Evolutionary conservation across 2,888 invertebrate species (phyloP).

Genomic region (Tuberolachnus salignus): DNA sequence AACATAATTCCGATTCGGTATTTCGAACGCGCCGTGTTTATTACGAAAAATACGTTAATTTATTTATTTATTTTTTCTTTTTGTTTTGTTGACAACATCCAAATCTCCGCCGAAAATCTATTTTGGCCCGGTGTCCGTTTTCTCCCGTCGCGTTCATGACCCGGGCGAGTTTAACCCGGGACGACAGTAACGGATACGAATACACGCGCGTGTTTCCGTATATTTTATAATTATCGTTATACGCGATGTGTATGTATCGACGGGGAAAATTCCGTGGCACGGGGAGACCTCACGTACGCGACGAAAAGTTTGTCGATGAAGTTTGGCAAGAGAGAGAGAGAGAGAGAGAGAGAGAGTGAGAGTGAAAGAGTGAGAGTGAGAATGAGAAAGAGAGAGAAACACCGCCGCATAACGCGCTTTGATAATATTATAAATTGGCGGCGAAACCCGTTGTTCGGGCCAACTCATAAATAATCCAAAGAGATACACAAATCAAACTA

Average conservation of each 20-base stretch:
- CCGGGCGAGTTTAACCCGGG: background rate
- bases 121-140: too few species aligned
- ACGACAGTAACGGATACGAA: background rate
- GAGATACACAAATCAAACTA: slow-evolving; percentile 54
- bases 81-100: too few species aligned
- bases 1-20: too few species aligned
- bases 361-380: slow-evolving; percentile 16
- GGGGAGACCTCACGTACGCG: slow-evolving; percentile 23
- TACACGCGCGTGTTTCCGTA: background rate
- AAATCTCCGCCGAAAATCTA: too few species aligned
- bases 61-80: too few species aligned
- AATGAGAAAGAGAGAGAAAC: too few species aligned
- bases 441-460: slow-evolving; percentile 51
- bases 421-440: slow-evolving; percentile 55
- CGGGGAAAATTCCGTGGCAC: slow-evolving; percentile 17
- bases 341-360: background rate
- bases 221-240: background rate
- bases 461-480: slow-evolving; percentile 56
- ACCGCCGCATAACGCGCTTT: slow-evolving; percentile 42
- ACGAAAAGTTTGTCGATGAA: slow-evolving; percentile 56
- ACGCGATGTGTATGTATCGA: slow-evolving; percentile 7
- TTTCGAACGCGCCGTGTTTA: too few species aligned
- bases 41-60: too few species aligned
- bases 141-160: too few species aligned
- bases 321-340: slow-evolving; percentile 50